Evolutionary conservation across 2,113 vertebrate species (phyloP).

Genomic region (Bucco capensis): DNA sequence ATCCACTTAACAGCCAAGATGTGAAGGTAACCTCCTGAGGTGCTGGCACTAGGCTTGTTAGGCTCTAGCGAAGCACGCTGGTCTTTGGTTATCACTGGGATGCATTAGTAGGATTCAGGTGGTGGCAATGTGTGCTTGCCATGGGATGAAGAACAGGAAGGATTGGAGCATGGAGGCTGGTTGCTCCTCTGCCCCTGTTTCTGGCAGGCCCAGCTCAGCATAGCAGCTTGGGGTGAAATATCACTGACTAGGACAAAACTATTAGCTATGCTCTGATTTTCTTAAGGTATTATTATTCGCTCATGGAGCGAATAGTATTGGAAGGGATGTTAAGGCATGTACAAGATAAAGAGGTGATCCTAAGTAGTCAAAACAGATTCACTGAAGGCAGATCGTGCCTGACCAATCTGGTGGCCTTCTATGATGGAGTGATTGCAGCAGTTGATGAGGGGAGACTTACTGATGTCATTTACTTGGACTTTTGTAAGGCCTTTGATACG

Average conservation of each 20-base stretch:
- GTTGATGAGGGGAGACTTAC: too few species aligned
- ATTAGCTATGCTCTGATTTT: background rate
- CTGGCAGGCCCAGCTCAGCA: background rate
- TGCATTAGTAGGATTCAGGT: background rate
- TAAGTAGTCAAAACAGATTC: too few species aligned
- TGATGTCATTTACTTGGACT: too few species aligned
- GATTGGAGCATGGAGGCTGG: background rate
- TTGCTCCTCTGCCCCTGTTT: background rate
- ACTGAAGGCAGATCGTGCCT: too few species aligned
- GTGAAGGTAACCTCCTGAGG: conserved; percentile 73
- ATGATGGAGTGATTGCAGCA: too few species aligned
- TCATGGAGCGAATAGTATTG: too few species aligned
- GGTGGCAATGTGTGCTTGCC: background rate
- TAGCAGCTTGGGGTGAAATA: background rate
- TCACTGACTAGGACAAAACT: background rate
- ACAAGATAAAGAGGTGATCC: too few species aligned
- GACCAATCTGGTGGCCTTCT: too few species aligned
- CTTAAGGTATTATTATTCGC: too few species aligned
- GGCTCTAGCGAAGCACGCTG: background rate
- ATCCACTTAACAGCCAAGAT: conserved; percentile 77
- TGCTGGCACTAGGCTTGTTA: background rate
- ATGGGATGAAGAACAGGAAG: background rate
- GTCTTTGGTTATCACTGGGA: background rate
- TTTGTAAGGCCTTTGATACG: too few species aligned
- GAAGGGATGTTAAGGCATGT: too few species aligned